Conservation (phyloP, 2,113 vertebrate species). For the Leptobrachium ailaonicum region DNA sequence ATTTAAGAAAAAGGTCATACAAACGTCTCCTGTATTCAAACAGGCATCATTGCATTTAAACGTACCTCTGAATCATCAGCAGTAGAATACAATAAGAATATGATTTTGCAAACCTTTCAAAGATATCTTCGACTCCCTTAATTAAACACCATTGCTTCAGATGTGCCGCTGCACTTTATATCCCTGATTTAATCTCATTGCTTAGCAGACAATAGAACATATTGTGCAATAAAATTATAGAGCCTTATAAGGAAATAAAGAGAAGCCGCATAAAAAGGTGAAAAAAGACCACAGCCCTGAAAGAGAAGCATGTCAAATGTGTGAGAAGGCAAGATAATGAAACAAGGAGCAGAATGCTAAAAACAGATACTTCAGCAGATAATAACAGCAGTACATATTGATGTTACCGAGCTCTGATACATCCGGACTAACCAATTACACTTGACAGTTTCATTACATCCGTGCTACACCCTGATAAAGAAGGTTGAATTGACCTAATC, state of each 20-base stretch:
- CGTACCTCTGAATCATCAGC: no score
- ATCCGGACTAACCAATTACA: slow-evolving; percentile 41
- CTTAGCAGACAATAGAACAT: slow-evolving; percentile 2
- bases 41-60: no score
- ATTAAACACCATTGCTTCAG: slow-evolving; percentile 17
- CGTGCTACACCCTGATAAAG: slow-evolving; percentile 33
- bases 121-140: slow-evolving; percentile 18
- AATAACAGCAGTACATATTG: slow-evolving; percentile 36
- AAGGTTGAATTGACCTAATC: slow-evolving; percentile 19
- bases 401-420: slow-evolving; percentile 38
- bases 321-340: slow-evolving; percentile 27
- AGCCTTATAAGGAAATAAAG: slow-evolving; percentile 4
- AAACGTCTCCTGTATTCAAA: no score
- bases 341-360: slow-evolving; percentile 25
- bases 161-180: slow-evolving; percentile 2
- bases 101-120: background rate
- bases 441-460: slow-evolving; percentile 46
- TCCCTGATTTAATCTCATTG: background rate
- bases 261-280: slow-evolving; percentile 13
- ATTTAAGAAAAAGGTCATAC: no score
- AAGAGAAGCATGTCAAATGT: slow-evolving; percentile 11
- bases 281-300: slow-evolving; percentile 10
- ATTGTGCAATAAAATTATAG: background rate
- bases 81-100: no score
- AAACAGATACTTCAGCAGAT: slow-evolving; percentile 34